phyloP scores from a whole-genome alignment of 2,888 invertebrate species.

The Masnerella sp. region DNA sequence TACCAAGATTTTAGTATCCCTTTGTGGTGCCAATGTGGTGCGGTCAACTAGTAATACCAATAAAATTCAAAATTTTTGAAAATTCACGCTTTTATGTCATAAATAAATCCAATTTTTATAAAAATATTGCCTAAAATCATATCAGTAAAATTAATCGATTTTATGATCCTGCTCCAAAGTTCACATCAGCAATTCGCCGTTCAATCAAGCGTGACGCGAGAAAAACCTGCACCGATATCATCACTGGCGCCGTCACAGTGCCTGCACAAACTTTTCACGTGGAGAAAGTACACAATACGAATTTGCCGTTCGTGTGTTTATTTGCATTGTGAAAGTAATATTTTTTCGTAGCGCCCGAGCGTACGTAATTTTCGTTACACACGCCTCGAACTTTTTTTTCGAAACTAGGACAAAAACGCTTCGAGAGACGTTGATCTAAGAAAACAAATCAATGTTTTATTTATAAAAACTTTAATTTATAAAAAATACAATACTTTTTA shows the following conservation, averaged over 20 bases:
- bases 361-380: conserved; percentile 25
- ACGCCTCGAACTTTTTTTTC: background rate
- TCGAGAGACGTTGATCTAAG: conserved; percentile 21
- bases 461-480: conserved; percentile 55
- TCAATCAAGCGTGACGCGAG: conserved; percentile 47
- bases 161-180: too few relatives aligned
- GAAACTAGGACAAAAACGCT: conserved; percentile 20
- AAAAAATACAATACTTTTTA: conserved; percentile 58
- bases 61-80: too few relatives aligned
- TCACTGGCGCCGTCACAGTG: conserved; percentile 50
- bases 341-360: conserved; percentile 25
- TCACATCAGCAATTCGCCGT: conserved; percentile 15
- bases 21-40: too few relatives aligned
- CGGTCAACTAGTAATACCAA: too few relatives aligned
- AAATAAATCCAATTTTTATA: too few relatives aligned
- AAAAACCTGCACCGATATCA: conserved; percentile 52
- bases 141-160: too few relatives aligned
- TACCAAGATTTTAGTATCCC: too few relatives aligned
- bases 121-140: too few relatives aligned
- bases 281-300: conserved; percentile 59
- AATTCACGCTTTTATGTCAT: too few relatives aligned
- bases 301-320: conserved; percentile 45
- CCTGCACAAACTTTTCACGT: conserved; percentile 55
- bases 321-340: conserved; percentile 58
- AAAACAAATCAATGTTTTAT: conserved; percentile 1